Conservation (phyloP, 2,888 invertebrate species). For the Sesia apiformis region DNA sequence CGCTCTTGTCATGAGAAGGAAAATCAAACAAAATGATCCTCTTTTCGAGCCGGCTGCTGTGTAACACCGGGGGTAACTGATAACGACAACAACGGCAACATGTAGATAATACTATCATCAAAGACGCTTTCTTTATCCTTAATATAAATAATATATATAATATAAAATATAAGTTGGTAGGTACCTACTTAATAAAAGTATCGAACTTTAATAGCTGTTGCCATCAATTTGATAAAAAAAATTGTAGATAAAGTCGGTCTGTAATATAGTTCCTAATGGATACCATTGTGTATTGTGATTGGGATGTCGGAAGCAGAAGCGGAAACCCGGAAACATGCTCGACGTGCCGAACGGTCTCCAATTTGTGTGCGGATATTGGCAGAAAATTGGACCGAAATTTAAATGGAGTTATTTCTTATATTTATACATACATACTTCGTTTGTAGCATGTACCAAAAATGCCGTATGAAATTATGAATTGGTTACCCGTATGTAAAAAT, state of each 20-base stretch:
- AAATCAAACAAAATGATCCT: slow-evolving; percentile 54
- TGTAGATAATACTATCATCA: slow-evolving; percentile 9
- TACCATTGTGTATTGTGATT: slow-evolving; percentile 15
- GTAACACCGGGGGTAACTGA: slow-evolving; percentile 53
- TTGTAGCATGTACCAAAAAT: too few relatives aligned
- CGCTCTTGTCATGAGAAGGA: slow-evolving; percentile 52
- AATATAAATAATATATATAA: too few relatives aligned
- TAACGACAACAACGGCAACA: slow-evolving; percentile 32
- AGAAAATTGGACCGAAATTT: slow-evolving; percentile 16
- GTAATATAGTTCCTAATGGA: slow-evolving; percentile 3
- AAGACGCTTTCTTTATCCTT: not conserved
- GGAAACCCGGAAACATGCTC: slow-evolving; percentile 7
- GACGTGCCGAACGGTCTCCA: slow-evolving; percentile 16
- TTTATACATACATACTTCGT: slow-evolving; percentile 9
- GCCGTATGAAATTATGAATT: too few relatives aligned
- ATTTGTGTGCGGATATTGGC: slow-evolving; percentile 31
- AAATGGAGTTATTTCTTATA: slow-evolving; percentile 6
- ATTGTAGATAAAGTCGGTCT: too few relatives aligned
- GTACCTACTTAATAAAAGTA: too few relatives aligned
- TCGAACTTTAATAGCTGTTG: too few relatives aligned
- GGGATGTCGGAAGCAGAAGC: slow-evolving; percentile 21
- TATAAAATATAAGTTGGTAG: too few relatives aligned
- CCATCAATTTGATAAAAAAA: too few relatives aligned
- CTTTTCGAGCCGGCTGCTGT: slow-evolving; percentile 34
- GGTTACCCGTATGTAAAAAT: too few relatives aligned